Conservation (phyloP, 2,888 invertebrate species). For the Philhelius pedissequus region DNA sequence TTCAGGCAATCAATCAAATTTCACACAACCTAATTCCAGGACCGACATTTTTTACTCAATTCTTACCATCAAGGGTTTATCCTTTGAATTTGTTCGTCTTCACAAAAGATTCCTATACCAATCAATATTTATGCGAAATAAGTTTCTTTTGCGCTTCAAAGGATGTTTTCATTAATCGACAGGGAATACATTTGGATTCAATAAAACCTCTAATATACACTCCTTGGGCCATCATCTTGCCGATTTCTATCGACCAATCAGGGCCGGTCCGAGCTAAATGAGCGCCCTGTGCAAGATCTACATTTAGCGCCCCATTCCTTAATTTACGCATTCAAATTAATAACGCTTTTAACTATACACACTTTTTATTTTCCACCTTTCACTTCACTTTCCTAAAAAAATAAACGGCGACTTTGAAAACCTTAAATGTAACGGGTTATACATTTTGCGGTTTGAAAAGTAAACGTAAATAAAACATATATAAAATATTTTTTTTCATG, state of each 20-base stretch:
- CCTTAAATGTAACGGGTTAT: no score
- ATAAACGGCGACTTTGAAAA: no score
- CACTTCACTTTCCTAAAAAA: no score
- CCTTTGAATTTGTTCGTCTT: no score
- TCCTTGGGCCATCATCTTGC: slow-evolving; percentile 1
- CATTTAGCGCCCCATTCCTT: no score
- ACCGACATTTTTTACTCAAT: neutral
- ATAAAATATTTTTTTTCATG: no score
- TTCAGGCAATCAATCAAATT: slow-evolving; percentile 51
- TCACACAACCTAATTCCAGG: slow-evolving; percentile 6
- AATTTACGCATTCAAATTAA: no score
- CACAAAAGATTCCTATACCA: slow-evolving; percentile 18
- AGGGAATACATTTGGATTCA: slow-evolving; percentile 43
- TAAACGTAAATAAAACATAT: no score
- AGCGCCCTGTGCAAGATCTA: no score
- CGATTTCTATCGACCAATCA: neutral
- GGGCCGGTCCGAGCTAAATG: neutral
- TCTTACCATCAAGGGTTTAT: neutral
- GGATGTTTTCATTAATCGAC: slow-evolving; percentile 50
- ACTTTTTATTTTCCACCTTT: no score
- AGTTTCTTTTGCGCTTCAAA: neutral
- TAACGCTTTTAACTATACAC: no score
- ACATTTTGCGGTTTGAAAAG: no score
- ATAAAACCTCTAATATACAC: slow-evolving; percentile 30
- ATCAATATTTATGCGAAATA: slow-evolving; percentile 49